Evolutionary conservation across 2,888 invertebrate genomes (phyloP), one percentile per base, ranked within the genome.

Genomic region (Bruchidius siliquastri): DNA sequence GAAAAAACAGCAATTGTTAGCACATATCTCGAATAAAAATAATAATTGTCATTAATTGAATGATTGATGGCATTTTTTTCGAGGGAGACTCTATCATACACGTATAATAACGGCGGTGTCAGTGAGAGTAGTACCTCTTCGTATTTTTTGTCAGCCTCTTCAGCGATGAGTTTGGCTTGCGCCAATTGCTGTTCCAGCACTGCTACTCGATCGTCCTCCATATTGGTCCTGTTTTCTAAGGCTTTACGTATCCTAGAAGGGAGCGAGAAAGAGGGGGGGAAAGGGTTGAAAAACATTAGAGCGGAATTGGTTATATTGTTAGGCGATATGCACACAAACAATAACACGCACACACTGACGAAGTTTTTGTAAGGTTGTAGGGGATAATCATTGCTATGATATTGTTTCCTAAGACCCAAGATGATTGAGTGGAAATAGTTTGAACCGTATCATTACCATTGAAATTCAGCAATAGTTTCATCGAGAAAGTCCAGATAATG

Each of bases 61-160:
- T 67, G 10, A 2, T 67, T 20, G 26, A n/a, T n/a, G n/a, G n/a
- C n/a, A n/a, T n/a, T 26, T 26, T 26, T 26, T 8, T 26, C 8
- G 3, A 26, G 26, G 26, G 26, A 26, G 3, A 2, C 26, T 26
- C 8, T 26, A 26, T 26, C 3, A 67, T 20, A 67, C 67, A 67
- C 4, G 10, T 67, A 20, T 67, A n/a, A 67, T 67, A 67, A 4
- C 10, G 2, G 4, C 21, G 4, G 67, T 67, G 2, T 21, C 21
- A 68, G 1, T 68, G 21, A 66, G 76, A 72, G 72, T 73, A 79
- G 78, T 90, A 99, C 99, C 98, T 99, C 99, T 93, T 99, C 99
- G 88, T 99, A 99, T 95, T 99, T 99, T 90, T 98, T 96, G 91
- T 99, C 99, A 82, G 98, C 97, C 90, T 99, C 99, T 90, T 99